Conservation (phyloP, 2,888 invertebrate genomes). For the Chrysodeixis includens region DNA sequence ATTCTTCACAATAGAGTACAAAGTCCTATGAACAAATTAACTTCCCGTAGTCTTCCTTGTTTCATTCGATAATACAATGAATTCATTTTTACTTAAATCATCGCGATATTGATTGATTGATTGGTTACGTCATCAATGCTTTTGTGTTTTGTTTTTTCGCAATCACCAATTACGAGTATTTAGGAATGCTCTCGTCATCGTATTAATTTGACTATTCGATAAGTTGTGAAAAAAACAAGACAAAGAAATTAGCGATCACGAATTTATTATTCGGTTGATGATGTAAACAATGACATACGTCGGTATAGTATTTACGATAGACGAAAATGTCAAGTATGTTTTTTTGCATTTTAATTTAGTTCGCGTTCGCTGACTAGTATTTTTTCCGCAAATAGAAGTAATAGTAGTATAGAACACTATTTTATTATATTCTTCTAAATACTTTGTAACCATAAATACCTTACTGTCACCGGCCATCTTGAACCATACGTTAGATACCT, state of each 20-base stretch:
- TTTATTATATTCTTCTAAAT: too few species aligned
- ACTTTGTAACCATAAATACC: too few species aligned
- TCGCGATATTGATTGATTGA: conserved; percentile 43
- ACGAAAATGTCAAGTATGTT: neutral
- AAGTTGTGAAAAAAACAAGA: conserved; percentile 18
- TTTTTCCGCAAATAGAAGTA: too few species aligned
- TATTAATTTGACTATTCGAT: conserved; percentile 28
- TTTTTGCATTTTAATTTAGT: neutral
- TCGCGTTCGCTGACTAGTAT: too few species aligned
- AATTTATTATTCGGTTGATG: neutral
- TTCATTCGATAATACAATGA: conserved; percentile 26
- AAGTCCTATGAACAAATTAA: conserved; percentile 18
- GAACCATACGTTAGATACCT: too few species aligned
- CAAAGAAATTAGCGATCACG: conserved; percentile 11
- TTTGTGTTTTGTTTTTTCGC: conserved; percentile 48
- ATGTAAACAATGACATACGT: neutral
- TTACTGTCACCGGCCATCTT: too few species aligned
- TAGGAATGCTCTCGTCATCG: conserved; percentile 41
- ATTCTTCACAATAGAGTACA: conserved; percentile 11
- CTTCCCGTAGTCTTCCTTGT: conserved; percentile 34
- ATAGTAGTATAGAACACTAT: too few species aligned
- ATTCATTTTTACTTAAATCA: conserved; percentile 42
- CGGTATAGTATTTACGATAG: neutral
- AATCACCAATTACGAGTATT: conserved; percentile 42
- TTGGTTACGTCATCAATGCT: conserved; percentile 35